Percentiles rank a stretch among this genome's conserved stretches.
Evolutionary conservation across 2,888 invertebrate genomes (phyloP).

Genomic region (Oligia latruncula): DNA sequence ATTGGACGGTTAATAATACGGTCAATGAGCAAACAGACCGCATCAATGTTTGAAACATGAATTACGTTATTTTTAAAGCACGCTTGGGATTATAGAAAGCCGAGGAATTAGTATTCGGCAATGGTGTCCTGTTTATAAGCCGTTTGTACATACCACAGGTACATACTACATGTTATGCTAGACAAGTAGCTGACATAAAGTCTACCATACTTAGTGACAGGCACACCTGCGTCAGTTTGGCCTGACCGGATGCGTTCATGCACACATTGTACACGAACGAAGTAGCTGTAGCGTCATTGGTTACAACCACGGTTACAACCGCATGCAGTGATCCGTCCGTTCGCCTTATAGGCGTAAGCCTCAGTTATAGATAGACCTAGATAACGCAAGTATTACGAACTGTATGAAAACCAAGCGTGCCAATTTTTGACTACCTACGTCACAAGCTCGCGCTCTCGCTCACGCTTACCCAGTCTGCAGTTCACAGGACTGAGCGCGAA

Average conservation of each 20-base stretch:
- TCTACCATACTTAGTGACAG: background rate
- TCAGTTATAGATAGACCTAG: no score
- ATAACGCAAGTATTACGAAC: no score
- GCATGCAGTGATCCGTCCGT: background rate
- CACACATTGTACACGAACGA: background rate
- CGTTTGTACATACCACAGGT: background rate
- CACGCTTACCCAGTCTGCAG: no score
- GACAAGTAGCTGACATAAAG: constrained; percentile 14
- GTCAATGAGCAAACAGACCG: background rate
- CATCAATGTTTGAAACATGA: background rate
- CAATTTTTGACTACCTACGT: no score
- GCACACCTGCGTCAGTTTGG: no score
- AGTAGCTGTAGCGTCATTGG: background rate
- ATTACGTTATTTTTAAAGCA: constrained; percentile 12
- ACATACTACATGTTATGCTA: constrained; percentile 1
- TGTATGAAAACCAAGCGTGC: no score
- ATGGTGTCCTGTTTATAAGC: constrained; percentile 16
- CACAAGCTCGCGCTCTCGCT: no score
- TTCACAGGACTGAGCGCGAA: no score
- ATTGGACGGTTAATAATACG: constrained; percentile 4
- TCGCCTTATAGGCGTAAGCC: background rate
- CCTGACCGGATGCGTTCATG: background rate
- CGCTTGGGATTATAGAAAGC: constrained; percentile 22
- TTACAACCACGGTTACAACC: background rate
- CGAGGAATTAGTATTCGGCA: constrained; percentile 33